phyloP scores from a whole-genome alignment of 1,140 invertebrate genomes.

The Tetramorium simillimum region DNA sequence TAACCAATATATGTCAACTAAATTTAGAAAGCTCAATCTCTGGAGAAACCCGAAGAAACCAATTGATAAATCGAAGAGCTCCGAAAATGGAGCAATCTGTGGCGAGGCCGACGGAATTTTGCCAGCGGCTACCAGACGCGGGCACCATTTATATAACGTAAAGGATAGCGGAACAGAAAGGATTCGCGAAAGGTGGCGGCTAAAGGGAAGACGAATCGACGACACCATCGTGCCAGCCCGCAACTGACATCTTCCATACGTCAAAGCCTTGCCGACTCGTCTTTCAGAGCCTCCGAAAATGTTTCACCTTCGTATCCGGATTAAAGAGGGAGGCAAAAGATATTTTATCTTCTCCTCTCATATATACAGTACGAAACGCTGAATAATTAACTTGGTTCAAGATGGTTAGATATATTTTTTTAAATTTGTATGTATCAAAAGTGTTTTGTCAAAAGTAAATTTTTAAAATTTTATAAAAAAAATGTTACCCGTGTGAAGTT shows the following conservation, averaged over 20 bases:
- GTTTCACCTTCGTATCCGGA: constrained; percentile 38
- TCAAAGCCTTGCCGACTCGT: constrained; percentile 77
- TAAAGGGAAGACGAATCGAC: constrained; percentile 83
- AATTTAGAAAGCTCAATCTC: constrained; percentile 55
- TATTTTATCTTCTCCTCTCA: constrained; percentile 54
- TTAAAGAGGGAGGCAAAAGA: constrained; percentile 58
- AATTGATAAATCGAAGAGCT: constrained; percentile 79
- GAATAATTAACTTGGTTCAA: constrained; percentile 30
- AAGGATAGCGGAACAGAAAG: constrained; percentile 78
- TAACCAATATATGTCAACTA: not conserved
- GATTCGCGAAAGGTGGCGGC: constrained; percentile 73
- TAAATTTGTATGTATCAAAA: not conserved
- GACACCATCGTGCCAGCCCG: constrained; percentile 77
- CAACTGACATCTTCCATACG: constrained; percentile 79
- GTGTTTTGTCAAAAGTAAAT: not conserved
- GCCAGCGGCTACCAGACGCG: constrained; percentile 74
- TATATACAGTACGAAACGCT: constrained; percentile 34
- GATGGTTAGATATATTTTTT: not conserved
- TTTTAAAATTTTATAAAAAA: not conserved
- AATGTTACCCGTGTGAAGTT: too few relatives aligned
- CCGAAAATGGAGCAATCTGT: constrained; percentile 72
- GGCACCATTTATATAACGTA: constrained; percentile 81
- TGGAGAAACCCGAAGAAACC: constrained; percentile 65
- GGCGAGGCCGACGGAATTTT: constrained; percentile 59
- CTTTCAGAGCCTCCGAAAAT: constrained; percentile 56